Evolutionary conservation across 2,888 invertebrate genomes (phyloP).

Genomic region (Drosophila neonasuta): DNA sequence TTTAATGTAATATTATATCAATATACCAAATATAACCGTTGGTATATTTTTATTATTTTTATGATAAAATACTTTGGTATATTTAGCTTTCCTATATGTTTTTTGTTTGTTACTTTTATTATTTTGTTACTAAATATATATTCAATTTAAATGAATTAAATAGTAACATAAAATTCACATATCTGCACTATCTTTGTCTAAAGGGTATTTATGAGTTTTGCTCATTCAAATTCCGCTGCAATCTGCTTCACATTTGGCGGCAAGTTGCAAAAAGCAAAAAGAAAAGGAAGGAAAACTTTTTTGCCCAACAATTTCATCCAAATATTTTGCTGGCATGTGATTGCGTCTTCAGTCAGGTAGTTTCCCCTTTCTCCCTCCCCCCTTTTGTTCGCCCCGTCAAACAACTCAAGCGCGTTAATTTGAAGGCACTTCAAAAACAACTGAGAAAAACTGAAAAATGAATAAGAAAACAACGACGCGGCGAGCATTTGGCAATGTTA

Average conservation of each 20-base stretch:
- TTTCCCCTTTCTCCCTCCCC: not conserved
- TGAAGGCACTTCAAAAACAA: constrained; percentile 62
- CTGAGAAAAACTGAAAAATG: not conserved
- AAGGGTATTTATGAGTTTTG: constrained; percentile 12
- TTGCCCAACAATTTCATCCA: constrained; percentile 24
- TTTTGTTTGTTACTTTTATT: too few relatives aligned
- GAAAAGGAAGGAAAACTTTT: constrained; percentile 3
- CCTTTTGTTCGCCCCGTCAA: not conserved
- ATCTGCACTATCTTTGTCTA: too few relatives aligned
- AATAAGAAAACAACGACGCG: constrained; percentile 10
- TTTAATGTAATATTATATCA: too few relatives aligned
- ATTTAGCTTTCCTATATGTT: too few relatives aligned
- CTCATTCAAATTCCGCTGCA: not conserved
- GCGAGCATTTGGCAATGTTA: constrained; percentile 49
- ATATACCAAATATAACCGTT: too few relatives aligned
- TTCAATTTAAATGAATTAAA: not conserved
- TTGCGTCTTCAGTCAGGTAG: constrained; percentile 35
- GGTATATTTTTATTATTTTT: too few relatives aligned
- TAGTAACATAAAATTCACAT: too few relatives aligned
- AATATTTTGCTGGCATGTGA: constrained; percentile 51
- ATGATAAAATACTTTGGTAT: too few relatives aligned
- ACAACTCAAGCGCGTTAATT: constrained; percentile 39
- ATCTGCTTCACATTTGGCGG: constrained; percentile 42
- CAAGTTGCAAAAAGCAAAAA: constrained; percentile 44
- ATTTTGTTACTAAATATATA: not conserved